Base-by-base conservation (phyloP, 2,113 vertebrate species). In the Larimichthys polyactis region DNA sequence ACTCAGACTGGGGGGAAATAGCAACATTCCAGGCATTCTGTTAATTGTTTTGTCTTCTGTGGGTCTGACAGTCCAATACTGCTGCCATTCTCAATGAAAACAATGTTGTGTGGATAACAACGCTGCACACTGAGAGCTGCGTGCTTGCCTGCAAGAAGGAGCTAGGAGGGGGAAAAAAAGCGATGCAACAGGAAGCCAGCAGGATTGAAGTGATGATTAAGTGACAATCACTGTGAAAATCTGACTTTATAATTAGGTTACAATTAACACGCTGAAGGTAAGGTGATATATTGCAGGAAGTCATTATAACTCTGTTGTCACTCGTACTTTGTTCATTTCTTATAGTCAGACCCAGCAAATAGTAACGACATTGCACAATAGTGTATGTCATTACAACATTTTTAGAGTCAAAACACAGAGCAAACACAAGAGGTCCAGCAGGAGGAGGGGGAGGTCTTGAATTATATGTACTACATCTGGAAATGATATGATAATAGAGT, bases 11-110 rank as follows among this genome's bases (percentile, higher is more conserved):
- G 27, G 27, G 27, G 27, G 27, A 82, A 78, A 85, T 7, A 79
- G 63, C 69, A 71, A 24, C 89, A 92, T 91, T 94, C 91, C 88
- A 71, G 58, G 63, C 84, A 91, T 94, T 93, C 89, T 86, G 80
- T 60, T 79, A 87, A 91, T 89, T 86, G 84, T 88, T 92, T 79
- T 54, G 80, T 90, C 88, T 87, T 89, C 64, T 43, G 79, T 91
- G 82, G 65, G 58, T 85, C 86, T 81, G 79, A 87, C 80, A 71
- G 57, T 60, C 70, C 60, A 51, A 84, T 60, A 63, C 66, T 85
- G 79, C 74, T 71, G 73, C 78, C 80, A 69, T 85, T 86, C 81
- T 81, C 71, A 46, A 49, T 70, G 78, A 77, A 54, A 87, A 85
- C 79, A 90, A 80, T 79, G 85, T 77, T 75, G 81, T 58, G 63